These are phyloP conservation scores for Tetragnatha versicolor DNA, from an alignment of 1,140 invertebrate species.

Conservation along the genomic window DNA sequence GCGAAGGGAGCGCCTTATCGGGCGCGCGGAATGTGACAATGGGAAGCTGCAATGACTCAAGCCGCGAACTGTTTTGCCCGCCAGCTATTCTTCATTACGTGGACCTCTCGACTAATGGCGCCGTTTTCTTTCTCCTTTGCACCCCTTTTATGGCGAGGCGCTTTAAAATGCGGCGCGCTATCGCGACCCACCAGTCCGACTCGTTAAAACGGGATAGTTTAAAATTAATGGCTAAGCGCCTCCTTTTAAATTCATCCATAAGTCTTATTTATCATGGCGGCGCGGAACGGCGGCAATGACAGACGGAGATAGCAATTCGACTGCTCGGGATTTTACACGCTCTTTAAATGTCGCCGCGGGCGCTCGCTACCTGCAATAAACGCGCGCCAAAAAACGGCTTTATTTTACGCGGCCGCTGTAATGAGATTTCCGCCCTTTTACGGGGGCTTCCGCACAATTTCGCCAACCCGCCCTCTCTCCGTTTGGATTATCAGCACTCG, in stretches of 20 bases:
- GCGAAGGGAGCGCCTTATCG: constrained; percentile 46
- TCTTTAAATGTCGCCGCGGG: constrained; percentile 25
- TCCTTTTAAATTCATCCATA: constrained; percentile 56
- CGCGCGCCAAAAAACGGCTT: no score
- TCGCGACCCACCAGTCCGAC: constrained; percentile 47
- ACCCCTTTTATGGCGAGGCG: constrained; percentile 50
- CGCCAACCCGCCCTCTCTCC: no score
- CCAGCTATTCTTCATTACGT: constrained; percentile 56
- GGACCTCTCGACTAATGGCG: constrained; percentile 56
- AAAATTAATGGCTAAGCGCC: constrained; percentile 56
- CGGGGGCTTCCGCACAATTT: no score
- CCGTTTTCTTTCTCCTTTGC: constrained; percentile 55
- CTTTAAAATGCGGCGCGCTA: constrained; percentile 50
- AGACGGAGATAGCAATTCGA: constrained; percentile 44
- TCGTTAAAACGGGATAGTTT: constrained; percentile 57
- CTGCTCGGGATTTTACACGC: constrained; percentile 49
- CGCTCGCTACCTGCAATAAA: constrained; percentile 12
- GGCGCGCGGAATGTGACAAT: constrained; percentile 56
- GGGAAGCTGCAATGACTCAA: constrained; percentile 56
- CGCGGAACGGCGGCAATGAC: constrained; percentile 32
- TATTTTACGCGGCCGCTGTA: no score
- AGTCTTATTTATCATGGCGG: constrained; percentile 56
- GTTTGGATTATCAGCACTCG: no score
- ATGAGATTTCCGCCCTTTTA: no score
- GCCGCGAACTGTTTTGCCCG: constrained; percentile 51